These are phyloP conservation scores for Fistularia tabacaria DNA, from an alignment of 2,797 vertebrate genomes.

Conservation along the genomic window DNA sequence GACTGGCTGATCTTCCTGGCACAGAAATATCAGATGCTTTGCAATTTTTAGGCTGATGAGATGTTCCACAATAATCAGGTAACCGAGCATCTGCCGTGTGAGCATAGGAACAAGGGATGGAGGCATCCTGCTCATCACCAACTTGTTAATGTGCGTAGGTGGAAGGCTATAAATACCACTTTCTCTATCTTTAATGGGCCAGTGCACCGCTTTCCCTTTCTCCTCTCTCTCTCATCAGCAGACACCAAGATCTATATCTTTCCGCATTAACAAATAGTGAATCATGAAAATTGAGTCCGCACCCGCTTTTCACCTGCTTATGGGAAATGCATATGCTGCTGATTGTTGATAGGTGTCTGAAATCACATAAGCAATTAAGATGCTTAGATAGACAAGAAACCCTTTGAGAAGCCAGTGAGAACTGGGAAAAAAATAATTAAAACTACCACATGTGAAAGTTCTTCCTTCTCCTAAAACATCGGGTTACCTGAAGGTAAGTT, in stretches of 20 bases:
- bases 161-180: conserved; percentile 53
- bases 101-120: conserved; percentile 40
- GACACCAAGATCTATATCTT: conserved; percentile 7
- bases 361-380: too few species aligned
- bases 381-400: too few species aligned
- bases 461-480: too few species aligned
- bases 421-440: too few species aligned
- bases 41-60: conserved; percentile 26
- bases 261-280: conserved; percentile 29
- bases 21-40: conserved; percentile 12
- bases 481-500: too few species aligned
- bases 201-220: conserved; percentile 37
- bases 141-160: conserved; percentile 42
- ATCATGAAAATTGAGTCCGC: conserved; percentile 4
- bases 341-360: too few species aligned
- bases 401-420: too few species aligned
- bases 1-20: conserved; percentile 4
- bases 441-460: too few species aligned
- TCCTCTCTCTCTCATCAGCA: conserved; percentile 44
- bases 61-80: conserved; percentile 27
- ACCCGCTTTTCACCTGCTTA: conserved; percentile 11
- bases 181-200: conserved; percentile 39
- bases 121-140: conserved; percentile 40
- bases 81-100: conserved; percentile 28
- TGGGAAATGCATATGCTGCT: not conserved